phyloP scores from a whole-genome alignment of 2,888 invertebrate species.

The Plebejus melissa region DNA sequence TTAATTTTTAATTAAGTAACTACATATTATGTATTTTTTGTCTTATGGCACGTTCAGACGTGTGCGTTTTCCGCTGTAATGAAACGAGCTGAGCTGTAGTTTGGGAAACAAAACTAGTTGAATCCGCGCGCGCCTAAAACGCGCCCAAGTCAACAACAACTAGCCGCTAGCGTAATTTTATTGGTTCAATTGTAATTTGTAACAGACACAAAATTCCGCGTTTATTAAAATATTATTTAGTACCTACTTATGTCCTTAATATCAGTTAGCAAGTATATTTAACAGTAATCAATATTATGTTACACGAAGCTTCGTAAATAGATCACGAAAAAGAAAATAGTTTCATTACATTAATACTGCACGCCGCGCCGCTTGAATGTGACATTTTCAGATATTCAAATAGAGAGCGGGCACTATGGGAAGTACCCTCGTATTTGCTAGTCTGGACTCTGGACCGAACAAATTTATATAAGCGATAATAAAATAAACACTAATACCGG shows the following conservation, averaged over 20 bases:
- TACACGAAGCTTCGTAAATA: not conserved
- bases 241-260: not conserved
- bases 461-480: conserved; percentile 39
- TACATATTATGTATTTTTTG: too few relatives aligned
- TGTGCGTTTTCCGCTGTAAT: too few relatives aligned
- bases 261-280: not conserved
- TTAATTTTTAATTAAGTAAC: too few relatives aligned
- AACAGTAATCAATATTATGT: not conserved
- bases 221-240: too few relatives aligned
- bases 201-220: too few relatives aligned
- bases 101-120: too few relatives aligned
- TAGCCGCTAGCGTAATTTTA: too few relatives aligned
- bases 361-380: not conserved
- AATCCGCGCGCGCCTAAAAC: too few relatives aligned
- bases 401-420: conserved; percentile 36
- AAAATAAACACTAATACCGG: conserved; percentile 51
- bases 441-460: conserved; percentile 22
- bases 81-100: too few relatives aligned
- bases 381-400: conserved; percentile 25
- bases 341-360: not conserved
- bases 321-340: not conserved
- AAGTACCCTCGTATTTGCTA: conserved; percentile 26
- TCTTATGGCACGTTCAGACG: too few relatives aligned
- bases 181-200: too few relatives aligned
- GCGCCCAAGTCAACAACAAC: too few relatives aligned